A percentile compares a stretch with the other conserved stretches of the same genome.
Conservation (phyloP, 2,888 invertebrate species). For the Deilephila elpenor region DNA sequence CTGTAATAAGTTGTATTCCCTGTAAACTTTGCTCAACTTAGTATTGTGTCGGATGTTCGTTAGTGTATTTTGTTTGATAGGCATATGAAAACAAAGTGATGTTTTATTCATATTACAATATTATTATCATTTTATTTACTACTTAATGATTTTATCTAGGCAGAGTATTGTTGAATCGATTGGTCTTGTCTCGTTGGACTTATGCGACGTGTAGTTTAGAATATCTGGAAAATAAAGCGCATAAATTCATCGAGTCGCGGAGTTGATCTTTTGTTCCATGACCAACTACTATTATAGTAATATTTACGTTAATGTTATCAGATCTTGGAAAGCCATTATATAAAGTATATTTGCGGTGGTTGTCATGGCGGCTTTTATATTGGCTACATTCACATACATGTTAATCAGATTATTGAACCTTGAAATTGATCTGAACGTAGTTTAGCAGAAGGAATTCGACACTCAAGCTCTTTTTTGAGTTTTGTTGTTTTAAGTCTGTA, state of each 20-base stretch:
- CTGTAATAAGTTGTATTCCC: conserved; percentile 74
- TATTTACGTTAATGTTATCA: conserved; percentile 4
- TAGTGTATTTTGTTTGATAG: conserved; percentile 27
- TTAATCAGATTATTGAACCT: too few species aligned
- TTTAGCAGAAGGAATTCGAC: too few species aligned
- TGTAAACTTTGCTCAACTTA: conserved; percentile 79
- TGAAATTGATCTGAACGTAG: too few species aligned
- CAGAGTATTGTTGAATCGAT: conserved; percentile 25
- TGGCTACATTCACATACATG: not conserved
- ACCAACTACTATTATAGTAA: conserved; percentile 2
- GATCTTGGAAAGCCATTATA: not conserved
- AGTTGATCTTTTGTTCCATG: not conserved
- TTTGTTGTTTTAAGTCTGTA: too few species aligned
- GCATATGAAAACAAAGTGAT: conserved; percentile 14
- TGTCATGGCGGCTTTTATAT: not conserved
- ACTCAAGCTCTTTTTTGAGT: too few species aligned
- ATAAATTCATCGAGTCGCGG: not conserved
- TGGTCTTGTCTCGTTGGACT: conserved; percentile 36
- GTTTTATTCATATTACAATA: conserved; percentile 18
- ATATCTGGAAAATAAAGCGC: not conserved
- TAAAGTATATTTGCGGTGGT: not conserved
- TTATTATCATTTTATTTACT: conserved; percentile 23
- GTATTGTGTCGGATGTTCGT: conserved; percentile 53
- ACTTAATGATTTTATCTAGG: conserved; percentile 24
- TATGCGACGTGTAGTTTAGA: not conserved